A percentile compares a stretch with the other conserved stretches of the same genome.
Conservation (phyloP, 2,888 invertebrate species). For the Sisyra nigra region DNA sequence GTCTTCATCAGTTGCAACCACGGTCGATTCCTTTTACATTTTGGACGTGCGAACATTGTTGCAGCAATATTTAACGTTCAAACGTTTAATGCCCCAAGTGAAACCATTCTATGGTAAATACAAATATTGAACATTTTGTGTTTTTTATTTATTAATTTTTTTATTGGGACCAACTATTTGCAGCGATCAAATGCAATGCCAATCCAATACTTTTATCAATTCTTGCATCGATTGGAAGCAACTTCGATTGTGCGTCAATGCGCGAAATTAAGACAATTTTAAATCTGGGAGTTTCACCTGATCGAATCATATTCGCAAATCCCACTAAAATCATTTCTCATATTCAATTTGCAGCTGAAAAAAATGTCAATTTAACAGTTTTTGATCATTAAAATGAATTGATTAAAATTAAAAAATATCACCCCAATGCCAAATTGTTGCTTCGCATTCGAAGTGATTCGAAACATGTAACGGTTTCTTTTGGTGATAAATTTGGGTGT, state of each 20-base stretch:
- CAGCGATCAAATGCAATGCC: conserved; percentile 13
- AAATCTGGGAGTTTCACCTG: conserved; percentile 24
- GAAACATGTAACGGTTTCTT: conserved; percentile 18
- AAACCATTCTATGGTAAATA: too few relatives aligned
- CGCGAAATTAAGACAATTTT: conserved; percentile 28
- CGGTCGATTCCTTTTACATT: too few relatives aligned
- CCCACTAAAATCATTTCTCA: conserved; percentile 32
- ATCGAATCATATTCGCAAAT: conserved; percentile 32
- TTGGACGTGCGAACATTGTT: too few relatives aligned
- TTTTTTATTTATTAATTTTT: too few relatives aligned
- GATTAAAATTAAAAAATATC: conserved; percentile 21
- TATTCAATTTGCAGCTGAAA: conserved; percentile 26
- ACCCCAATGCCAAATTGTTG: conserved; percentile 17
- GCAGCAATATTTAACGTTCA: too few relatives aligned
- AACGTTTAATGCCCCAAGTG: too few relatives aligned
- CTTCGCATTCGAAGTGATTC: conserved; percentile 27
- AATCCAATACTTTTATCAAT: conserved; percentile 13
- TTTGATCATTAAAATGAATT: conserved; percentile 34
- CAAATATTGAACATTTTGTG: too few relatives aligned
- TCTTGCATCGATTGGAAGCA: conserved; percentile 30
- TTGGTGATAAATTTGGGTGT: conserved; percentile 9
- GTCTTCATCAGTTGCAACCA: too few relatives aligned
- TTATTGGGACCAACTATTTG: too few relatives aligned
- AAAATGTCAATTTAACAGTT: conserved; percentile 30
- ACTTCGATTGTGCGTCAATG: conserved; percentile 37